phyloP scores from a whole-genome alignment of 2,888 invertebrate species.

The Eumerus sabulonum region DNA sequence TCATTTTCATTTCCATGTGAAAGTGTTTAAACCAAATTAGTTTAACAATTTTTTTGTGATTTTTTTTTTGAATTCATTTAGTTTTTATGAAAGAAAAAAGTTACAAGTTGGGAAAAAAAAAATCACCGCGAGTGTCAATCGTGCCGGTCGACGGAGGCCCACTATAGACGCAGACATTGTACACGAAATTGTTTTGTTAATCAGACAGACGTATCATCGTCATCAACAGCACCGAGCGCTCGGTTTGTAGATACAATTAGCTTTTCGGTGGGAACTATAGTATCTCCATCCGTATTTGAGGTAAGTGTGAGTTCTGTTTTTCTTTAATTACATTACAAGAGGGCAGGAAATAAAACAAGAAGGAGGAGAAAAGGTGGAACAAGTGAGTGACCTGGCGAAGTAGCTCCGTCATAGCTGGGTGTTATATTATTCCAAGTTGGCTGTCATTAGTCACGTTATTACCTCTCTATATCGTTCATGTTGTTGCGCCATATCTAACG shows the following conservation, averaged over 20 bases:
- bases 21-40: constrained; percentile 46
- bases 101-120: constrained; percentile 13
- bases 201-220: too few species aligned
- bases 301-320: constrained; percentile 31
- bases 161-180: constrained; percentile 47
- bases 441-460: constrained; percentile 12
- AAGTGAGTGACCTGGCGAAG: neutral
- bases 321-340: constrained; percentile 57
- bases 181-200: constrained; percentile 28
- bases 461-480: constrained; percentile 3
- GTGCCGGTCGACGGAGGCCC: constrained; percentile 12
- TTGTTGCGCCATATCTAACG: constrained; percentile 3
- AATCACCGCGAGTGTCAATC: constrained; percentile 27
- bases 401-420: constrained; percentile 16
- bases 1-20: constrained; percentile 62
- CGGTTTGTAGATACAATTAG: constrained; percentile 52
- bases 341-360: neutral
- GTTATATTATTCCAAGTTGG: constrained; percentile 21
- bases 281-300: constrained; percentile 2
- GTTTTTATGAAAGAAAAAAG: constrained; percentile 12
- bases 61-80: constrained; percentile 9
- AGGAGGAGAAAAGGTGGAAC: constrained; percentile 47
- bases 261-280: constrained; percentile 38
- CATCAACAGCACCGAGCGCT: constrained; percentile 16
- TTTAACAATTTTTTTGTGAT: constrained; percentile 19